Evolutionary conservation across 2,888 invertebrate genomes (phyloP), one percentile per base, ranked within the genome.

Genomic region (Zygaena filipendulae): DNA sequence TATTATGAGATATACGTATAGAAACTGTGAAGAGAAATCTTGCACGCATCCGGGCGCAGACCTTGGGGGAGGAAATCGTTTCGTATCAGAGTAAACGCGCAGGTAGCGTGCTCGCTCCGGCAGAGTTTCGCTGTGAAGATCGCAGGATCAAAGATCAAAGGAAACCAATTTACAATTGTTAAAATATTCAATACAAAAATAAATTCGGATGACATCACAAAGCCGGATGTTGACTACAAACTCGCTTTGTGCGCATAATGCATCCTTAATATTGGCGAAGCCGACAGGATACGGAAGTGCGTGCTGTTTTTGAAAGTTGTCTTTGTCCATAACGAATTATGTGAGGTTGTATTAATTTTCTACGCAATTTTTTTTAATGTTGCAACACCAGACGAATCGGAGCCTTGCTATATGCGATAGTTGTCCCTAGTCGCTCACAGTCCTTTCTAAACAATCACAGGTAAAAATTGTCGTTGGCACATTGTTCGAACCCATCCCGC

Each of bases 201-300:
- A 33, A 14, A 23, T 21, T 24, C 13, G 29, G 40, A 33, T 52
- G 49, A 51, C 45, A 38, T 45, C 45, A 42, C 33, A 60, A 63
- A 71, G 63, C 72, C 74, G 75, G 75, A 77, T 74, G 71, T 75
- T 70, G 57, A 59, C 49, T 59, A 58, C 56, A 66, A 67, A 70
- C 71, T 63, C 48, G 49, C 57, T 59, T 62, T 62, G 59, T 63
- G 42, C 50, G 55, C 51, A 49, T 57, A 56, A 58, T 54, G 46
- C 50, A 59, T 58, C 55, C 54, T 57, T 60, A 56, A 63, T 62
- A 55, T 59, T 51, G 43, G 43, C 49, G 35, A 38, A 40, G 44
- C 56, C 49, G 54, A 57, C 60, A 59, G 62, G 61, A 64, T 60
- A 59, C 68, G 71, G 71, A 71, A 71, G 55, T 52, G 55, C 50